Conservation (phyloP, 1,140 invertebrate genomes). For the Camponotus floridanus region DNA sequence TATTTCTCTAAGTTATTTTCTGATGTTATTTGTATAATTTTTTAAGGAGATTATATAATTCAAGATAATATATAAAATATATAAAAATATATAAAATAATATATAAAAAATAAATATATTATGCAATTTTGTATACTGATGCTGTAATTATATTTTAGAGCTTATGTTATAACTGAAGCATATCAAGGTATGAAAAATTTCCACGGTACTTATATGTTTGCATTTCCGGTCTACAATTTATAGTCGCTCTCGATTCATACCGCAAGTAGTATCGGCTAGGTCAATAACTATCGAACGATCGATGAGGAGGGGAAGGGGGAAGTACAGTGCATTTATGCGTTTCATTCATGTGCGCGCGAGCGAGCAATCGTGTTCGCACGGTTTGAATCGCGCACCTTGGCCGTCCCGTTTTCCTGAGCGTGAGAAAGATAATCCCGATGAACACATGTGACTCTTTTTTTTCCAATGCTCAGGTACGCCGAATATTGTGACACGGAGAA, state of each 20-base stretch:
- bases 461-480: constrained; percentile 17
- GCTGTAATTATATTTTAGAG: not conserved
- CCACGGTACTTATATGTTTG: constrained; percentile 24
- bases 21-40: not conserved
- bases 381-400: constrained; percentile 47
- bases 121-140: not conserved
- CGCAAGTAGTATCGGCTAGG: constrained; percentile 33
- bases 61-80: not conserved
- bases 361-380: constrained; percentile 53
- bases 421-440: constrained; percentile 49
- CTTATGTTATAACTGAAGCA: not conserved
- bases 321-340: constrained; percentile 21
- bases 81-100: no score
- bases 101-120: not conserved
- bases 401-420: constrained; percentile 45
- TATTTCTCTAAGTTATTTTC: constrained; percentile 2
- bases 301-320: not conserved
- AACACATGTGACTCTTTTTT: constrained; percentile 32
- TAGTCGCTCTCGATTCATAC: constrained; percentile 26
- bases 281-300: constrained; percentile 52
- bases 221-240: constrained; percentile 48
- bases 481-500: constrained; percentile 48
- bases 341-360: constrained; percentile 36
- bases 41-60: not conserved
- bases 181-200: not conserved